Evolutionary conservation across 2,888 invertebrate species (phyloP).

Genomic region (Drosophila nr. perissopoda): DNA sequence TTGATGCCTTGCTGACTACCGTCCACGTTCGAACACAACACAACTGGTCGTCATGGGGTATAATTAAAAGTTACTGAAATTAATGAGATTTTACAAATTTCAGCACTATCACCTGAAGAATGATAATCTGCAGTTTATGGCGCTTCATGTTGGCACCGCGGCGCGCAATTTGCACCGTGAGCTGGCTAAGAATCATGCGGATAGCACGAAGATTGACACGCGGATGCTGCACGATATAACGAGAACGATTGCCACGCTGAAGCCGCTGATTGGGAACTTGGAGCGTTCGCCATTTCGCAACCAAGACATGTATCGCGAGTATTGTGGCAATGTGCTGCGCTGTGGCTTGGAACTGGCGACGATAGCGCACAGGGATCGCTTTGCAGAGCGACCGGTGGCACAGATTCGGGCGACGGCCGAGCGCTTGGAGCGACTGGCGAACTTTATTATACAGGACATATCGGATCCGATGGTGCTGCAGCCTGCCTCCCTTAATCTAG

Average conservation of each 20-base stretch:
- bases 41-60: not conserved
- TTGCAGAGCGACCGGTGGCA: conserved; percentile 93
- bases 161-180: conserved; percentile 92
- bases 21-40: not conserved
- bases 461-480: conserved; percentile 96
- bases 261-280: conserved; percentile 95
- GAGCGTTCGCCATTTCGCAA: conserved; percentile 87
- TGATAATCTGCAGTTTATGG: conserved; percentile 96
- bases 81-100: conserved; percentile 1
- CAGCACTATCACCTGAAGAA: conserved; percentile 96
- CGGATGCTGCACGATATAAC: conserved; percentile 94
- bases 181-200: conserved; percentile 86
- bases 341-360: conserved; percentile 94
- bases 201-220: conserved; percentile 89
- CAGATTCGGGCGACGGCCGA: conserved; percentile 89
- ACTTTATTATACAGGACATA: conserved; percentile 94
- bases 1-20: not conserved
- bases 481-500: conserved; percentile 95
- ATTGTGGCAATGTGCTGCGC: conserved; percentile 90
- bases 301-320: conserved; percentile 88
- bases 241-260: conserved; percentile 92
- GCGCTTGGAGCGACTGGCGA: conserved; percentile 91
- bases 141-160: conserved; percentile 92
- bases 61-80: not conserved
- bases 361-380: conserved; percentile 95